Evolutionary conservation across 2,797 vertebrate species (phyloP).

Genomic region (Eutrigla gurnardus): DNA sequence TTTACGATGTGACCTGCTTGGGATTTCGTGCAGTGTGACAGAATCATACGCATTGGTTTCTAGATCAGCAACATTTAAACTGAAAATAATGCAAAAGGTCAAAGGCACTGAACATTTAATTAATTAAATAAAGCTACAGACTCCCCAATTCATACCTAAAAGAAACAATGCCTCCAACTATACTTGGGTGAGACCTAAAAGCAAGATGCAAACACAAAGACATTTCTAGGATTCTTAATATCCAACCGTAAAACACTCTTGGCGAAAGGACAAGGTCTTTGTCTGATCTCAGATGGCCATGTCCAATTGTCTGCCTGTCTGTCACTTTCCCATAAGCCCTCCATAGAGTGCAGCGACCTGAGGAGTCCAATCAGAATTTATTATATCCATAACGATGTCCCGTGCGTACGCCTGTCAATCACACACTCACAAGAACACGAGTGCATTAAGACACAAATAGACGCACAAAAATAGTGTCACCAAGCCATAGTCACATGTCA

Average conservation of each 20-base stretch:
- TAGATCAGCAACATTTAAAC: conserved; percentile 6
- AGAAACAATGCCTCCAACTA: background rate
- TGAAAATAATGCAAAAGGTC: conserved; percentile 18
- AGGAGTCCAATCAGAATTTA: conserved; percentile 38
- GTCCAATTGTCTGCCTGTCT: conserved; percentile 39
- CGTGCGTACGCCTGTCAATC: conserved; percentile 27
- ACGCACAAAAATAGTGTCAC: conserved; percentile 19
- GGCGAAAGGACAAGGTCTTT: conserved; percentile 32
- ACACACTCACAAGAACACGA: background rate
- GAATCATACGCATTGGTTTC: conserved; percentile 7
- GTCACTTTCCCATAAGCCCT: conserved; percentile 45
- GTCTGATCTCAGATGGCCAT: conserved; percentile 35
- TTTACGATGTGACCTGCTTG: conserved; percentile 8
- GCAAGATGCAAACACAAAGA: conserved; percentile 7
- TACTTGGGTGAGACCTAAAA: background rate
- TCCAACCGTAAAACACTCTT: conserved; percentile 4
- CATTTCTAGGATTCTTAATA: background rate
- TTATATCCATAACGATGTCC: conserved; percentile 49
- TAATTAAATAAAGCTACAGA: background rate
- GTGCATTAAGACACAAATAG: background rate
- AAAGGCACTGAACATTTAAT: conserved; percentile 8
- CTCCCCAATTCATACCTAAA: background rate
- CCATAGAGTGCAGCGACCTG: conserved; percentile 37
- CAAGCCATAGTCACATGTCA: conserved; percentile 30
- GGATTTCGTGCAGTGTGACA: background rate